Conservation (phyloP, 1,140 invertebrate genomes). For the Saccostrea glomerata region DNA sequence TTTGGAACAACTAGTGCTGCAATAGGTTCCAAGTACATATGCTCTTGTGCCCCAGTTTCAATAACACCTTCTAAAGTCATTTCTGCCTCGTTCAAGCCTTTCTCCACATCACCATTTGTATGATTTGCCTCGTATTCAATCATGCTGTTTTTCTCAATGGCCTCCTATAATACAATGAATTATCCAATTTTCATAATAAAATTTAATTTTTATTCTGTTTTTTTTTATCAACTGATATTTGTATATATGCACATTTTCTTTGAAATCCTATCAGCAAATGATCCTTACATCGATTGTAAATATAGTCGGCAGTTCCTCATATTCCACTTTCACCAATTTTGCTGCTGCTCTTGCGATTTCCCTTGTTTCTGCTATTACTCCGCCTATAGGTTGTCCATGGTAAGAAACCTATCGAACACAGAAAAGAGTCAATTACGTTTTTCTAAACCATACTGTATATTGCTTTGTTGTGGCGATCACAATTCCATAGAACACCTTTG, state of each 20-base stretch:
- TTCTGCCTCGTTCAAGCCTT: constrained; percentile 84
- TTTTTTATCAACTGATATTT: neutral
- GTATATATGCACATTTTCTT: neutral
- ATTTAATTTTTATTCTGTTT: neutral
- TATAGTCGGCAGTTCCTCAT: constrained; percentile 83
- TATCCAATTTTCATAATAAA: neutral
- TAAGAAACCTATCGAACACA: neutral
- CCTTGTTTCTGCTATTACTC: constrained; percentile 63
- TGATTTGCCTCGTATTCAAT: constrained; percentile 43
- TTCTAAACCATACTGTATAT: too few species aligned
- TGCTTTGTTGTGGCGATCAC: too few species aligned
- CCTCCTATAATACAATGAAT: constrained; percentile 48
- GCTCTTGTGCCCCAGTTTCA: constrained; percentile 93
- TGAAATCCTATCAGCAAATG: neutral
- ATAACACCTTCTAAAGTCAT: constrained; percentile 81
- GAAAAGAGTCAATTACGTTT: neutral
- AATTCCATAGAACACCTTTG: too few species aligned
- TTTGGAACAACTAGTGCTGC: constrained; percentile 84
- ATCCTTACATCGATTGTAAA: constrained; percentile 85
- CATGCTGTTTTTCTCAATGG: constrained; percentile 54
- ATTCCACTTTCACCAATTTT: constrained; percentile 65
- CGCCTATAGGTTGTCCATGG: constrained; percentile 67
- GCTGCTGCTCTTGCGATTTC: constrained; percentile 63
- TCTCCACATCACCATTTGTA: constrained; percentile 85
- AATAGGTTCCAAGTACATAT: constrained; percentile 96